Conservation (phyloP, 2,113 vertebrate species). For the Ciconia stormi region DNA sequence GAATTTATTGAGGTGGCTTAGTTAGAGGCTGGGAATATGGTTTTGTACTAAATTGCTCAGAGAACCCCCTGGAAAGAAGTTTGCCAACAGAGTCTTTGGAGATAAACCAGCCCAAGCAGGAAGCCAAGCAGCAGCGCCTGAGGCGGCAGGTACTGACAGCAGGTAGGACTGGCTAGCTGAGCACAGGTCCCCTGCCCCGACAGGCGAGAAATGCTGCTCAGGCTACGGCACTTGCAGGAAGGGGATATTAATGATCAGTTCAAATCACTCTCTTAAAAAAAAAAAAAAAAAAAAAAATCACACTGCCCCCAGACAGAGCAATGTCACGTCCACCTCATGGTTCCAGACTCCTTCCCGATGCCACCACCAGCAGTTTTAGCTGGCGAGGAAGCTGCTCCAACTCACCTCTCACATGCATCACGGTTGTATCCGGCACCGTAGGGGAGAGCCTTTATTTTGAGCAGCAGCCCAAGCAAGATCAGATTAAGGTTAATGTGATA, state of each 20-base stretch:
- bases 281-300: background rate
- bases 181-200: background rate
- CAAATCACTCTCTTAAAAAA: background rate
- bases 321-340: accelerated
- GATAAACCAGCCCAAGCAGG: background rate
- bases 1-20: background rate
- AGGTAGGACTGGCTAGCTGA: background rate
- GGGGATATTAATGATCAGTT: accelerated
- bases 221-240: background rate
- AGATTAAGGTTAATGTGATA: background rate
- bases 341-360: background rate
- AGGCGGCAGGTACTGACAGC: background rate
- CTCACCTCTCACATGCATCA: background rate
- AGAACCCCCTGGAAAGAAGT: background rate
- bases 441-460: background rate
- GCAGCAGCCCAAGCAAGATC: background rate
- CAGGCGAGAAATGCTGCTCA: background rate
- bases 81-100: background rate
- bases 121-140: background rate
- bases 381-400: background rate
- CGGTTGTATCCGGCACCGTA: accelerated
- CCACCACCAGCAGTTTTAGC: background rate
- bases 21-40: background rate
- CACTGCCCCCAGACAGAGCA: background rate
- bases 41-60: background rate